Base-by-base conservation (phyloP, 2,797 vertebrate genomes). In the Buphagus erythrorhynchus region DNA sequence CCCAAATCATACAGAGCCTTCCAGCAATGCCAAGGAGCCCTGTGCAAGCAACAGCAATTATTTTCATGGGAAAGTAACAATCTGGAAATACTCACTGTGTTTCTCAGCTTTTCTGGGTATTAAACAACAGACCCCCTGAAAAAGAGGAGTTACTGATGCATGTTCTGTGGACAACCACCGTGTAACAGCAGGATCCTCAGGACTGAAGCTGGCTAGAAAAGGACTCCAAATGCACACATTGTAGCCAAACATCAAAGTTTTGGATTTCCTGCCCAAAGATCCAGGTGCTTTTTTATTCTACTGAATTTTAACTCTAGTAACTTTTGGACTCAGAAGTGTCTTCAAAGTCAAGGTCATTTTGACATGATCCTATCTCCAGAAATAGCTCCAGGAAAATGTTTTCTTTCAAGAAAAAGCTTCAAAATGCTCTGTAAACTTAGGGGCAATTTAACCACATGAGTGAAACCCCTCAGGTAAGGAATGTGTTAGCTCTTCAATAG, bases 281-380 rank as follows among this genome's bases (percentile, higher is more conserved):
- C 28, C 81, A 62, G 16, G 13, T 91, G 25, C 5, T 43, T 92
- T 81, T 86, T 63, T 55, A 81, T 66, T 75, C 43, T 43, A 38
- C 9, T 74, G 21, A 43, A 62, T 84, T 88, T 42, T 26, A 88
- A 67, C 58, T 61, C 12, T 4, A 63, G 45, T 18, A 83, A 65
- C 49, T 49, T 84, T 66, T 58, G n/a, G 20, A 31, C 26, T 85
- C 18, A 82, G 48, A 93, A 93, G 31, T 15, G 19, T 33, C 42
- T 89, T 91, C 78, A 77, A 95, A 92, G 84, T 67, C 48, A 89
- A 84, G 71, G 67, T 71, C 45, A 38, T 67, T 79, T 76, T 89
- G 42, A 7, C 52, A 83, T 65, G 45, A 14, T 89, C 26, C 19
- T 71, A 26, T 80, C 57, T 91, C 25, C 58, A 83, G 76, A 95